Base-by-base conservation (phyloP, 2,113 vertebrate genomes). In the Oenanthe oenanthe region DNA sequence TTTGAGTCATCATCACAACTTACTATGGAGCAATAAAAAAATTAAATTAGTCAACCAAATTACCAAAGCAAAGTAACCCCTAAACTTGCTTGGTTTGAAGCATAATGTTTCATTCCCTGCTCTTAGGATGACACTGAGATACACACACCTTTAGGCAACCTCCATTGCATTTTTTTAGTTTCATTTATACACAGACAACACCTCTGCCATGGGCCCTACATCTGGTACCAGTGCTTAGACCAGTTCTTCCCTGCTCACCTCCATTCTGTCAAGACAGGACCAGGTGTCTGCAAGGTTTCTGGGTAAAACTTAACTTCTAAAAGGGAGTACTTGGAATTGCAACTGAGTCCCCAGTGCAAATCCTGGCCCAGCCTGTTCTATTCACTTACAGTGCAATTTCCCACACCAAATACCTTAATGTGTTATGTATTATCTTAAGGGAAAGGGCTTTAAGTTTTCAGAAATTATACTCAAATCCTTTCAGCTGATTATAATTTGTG, bases 81-180 rank as follows among this genome's bases (percentile, higher is more conserved):
- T n/a, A 36, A 78, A 40, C 18, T 71, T 72, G 0, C 6, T 72
- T 67, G 4, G 2, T 36, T 78, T 85, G 24, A 82, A 78, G 26
- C 11, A 24, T 16, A 38, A 62, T 13, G 2, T 21, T 75, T 92
- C 11, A 25, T 53, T 85, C 28, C 7, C 13, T 3, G 0, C 11
- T 74, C 6, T 45, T 32, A 21, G 14, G 19, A 9, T 40, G 18
- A 63, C 8, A 18, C 4, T 40, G 19, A 89, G 6, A 57, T 3
- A 10, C 29, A 7, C 14, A 7, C 0, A 0, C 57, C 9, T n/a
- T 42, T 75, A 25, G 62, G 31, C 17, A 21, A 32, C 7, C 12
- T 65, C 19, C 5, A 18, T 5, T 43, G 11, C 12, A 34, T 68
- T 68, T 82, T 17, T 71, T 54, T 50, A 4, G 5, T 53, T 66